Base-by-base conservation (phyloP, 2,113 vertebrate genomes). In the Mormoops blainvillei region DNA sequence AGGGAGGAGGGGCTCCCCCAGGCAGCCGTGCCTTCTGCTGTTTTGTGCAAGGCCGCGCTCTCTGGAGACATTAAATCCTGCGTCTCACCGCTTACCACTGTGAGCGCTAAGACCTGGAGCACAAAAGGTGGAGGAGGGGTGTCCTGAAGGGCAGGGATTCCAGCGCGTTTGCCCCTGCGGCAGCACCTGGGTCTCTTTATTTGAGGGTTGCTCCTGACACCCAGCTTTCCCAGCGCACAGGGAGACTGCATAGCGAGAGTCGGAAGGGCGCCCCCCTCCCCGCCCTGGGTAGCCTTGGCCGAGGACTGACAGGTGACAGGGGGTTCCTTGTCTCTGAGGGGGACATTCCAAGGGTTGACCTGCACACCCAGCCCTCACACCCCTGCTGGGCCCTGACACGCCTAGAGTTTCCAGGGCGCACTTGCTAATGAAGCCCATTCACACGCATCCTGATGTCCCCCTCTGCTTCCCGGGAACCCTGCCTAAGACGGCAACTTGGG, bases 111-210 rank as follows among this genome's bases (percentile, higher is more conserved):
- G 74, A 14, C 36, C n/a, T 1, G 1, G 20, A 26, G 14, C 58
- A 36, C 20, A 20, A 36, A 58, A 45, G 54, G 76, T 16, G 33
- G 38, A 15, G 38, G n/a, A 26, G 45, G 13, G 26, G 28, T 52
- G n/a, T 65, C 48, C 82, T 26, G 8, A 31, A 26, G 18, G 7
- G 43, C 2, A 6, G 50, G 61, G 24, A 7, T 50, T 4, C 70
- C 22, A 1, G 41, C 2, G 28, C 41, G 43, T 43, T 43, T 0
- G 0, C 19, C 56, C 70, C 63, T 38, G 16, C 45, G 26, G 58
- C 52, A 26, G 50, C n/a, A 24, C 36, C 48, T 33, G 70, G 38
- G 28, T 68, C 73, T 78, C 31, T 38, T 16, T 33, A 20, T 38
- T 16, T 45, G 50, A 33, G 24, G 15, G 41, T 33, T 19, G 67